Percentiles rank a stretch among this genome's conserved stretches.
These are phyloP conservation scores for Zosterops japonicus DNA, from an alignment of 2,113 vertebrate species.

Conservation along the genomic window DNA sequence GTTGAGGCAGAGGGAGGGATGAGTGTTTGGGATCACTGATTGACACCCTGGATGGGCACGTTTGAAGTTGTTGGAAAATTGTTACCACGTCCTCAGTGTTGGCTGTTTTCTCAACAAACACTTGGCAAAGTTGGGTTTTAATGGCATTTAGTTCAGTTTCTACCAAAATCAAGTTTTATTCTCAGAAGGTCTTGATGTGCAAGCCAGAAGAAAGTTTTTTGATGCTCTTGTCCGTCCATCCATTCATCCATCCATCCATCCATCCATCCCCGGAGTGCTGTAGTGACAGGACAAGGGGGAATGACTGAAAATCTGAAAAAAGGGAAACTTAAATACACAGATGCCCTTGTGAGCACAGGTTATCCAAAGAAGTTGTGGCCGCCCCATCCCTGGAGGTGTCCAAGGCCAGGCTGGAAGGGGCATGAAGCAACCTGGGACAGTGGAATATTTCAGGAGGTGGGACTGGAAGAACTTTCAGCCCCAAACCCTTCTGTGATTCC, in stretches of 20 bases:
- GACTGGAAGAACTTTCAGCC: not conserved
- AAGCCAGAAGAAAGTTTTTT: not conserved
- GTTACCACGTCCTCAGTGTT: not conserved
- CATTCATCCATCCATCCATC: not conserved
- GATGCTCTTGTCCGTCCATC: not conserved
- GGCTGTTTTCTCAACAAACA: not conserved
- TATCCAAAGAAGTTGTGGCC: not conserved
- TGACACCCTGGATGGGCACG: rapidly evolving
- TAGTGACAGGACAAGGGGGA: not conserved
- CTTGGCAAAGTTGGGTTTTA: not conserved
- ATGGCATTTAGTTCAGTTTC: not conserved
- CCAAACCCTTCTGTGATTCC: not conserved
- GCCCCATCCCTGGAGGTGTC: not conserved
- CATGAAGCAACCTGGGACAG: rapidly evolving
- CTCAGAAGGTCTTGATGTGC: rapidly evolving
- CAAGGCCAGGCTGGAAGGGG: not conserved
- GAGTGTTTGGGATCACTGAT: not conserved
- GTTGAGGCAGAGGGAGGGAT: not conserved
- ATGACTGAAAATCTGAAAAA: not conserved
- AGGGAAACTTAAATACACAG: rapidly evolving
- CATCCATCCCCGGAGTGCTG: not conserved
- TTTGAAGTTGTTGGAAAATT: not conserved
- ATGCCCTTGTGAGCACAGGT: not conserved
- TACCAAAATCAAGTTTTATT: not conserved
- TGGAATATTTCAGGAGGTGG: not conserved